Conservation (phyloP, 2,113 vertebrate genomes). For the Heptranchias perlo region DNA sequence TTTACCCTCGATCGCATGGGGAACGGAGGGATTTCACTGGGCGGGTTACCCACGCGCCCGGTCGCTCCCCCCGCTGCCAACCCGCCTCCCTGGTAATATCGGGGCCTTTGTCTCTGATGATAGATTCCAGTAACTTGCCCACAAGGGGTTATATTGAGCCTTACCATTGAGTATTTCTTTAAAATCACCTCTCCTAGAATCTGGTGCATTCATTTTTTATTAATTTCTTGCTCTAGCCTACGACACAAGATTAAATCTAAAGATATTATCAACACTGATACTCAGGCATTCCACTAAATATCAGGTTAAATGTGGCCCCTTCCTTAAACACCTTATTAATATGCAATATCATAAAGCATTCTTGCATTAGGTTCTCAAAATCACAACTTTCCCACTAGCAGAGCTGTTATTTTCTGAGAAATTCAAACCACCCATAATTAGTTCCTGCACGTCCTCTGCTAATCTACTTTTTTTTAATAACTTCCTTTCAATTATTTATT, state of each 20-base stretch:
- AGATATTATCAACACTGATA: neutral
- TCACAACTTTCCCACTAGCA: neutral
- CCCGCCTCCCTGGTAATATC: too few relatives aligned
- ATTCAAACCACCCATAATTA: neutral
- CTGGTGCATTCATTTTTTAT: neutral
- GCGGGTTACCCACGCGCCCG: too few relatives aligned
- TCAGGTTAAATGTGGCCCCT: neutral
- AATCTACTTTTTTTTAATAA: neutral
- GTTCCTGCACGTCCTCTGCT: neutral
- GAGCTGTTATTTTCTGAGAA: neutral
- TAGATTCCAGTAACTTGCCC: neutral
- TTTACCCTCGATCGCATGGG: too few relatives aligned
- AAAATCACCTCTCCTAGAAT: neutral
- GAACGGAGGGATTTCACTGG: too few relatives aligned
- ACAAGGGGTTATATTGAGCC: neutral
- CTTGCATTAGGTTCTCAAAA: neutral
- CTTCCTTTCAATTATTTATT: neutral
- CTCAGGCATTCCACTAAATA: neutral
- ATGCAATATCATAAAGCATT: neutral
- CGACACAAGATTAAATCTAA: neutral
- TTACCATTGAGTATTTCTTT: neutral
- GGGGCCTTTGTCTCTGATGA: neutral
- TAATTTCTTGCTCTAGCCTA: neutral
- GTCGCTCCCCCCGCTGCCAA: too few relatives aligned
- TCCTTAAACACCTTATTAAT: neutral